Conservation (phyloP, 1,140 invertebrate species). For the Augochlora pura region DNA sequence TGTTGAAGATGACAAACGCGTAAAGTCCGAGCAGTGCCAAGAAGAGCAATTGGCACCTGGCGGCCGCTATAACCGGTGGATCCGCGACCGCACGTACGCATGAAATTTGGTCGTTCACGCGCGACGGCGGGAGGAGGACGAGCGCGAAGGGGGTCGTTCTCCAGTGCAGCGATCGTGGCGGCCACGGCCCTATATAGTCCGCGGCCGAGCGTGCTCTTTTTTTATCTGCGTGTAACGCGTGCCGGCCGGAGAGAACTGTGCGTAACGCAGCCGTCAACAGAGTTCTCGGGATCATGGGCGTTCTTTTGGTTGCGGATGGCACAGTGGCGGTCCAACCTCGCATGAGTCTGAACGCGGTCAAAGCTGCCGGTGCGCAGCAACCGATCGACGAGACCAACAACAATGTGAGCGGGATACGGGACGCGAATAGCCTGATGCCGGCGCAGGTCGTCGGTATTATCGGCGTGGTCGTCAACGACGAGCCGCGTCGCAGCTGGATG, state of each 20-base stretch:
- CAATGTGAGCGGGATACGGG: slow-evolving; percentile 54
- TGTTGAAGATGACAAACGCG: no score
- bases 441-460: slow-evolving; percentile 57
- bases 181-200: background rate
- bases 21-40: no score
- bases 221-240: background rate
- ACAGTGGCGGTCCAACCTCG: slow-evolving; percentile 64
- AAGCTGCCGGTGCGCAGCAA: slow-evolving; percentile 27
- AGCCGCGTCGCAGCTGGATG: slow-evolving; percentile 68
- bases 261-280: background rate
- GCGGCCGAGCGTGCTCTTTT: background rate
- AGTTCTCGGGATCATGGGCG: slow-evolving; percentile 70
- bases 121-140: background rate
- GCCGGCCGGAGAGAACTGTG: no score
- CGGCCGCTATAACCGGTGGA: no score
- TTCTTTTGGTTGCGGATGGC: slow-evolving; percentile 73
- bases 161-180: background rate
- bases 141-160: background rate
- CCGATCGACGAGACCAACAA: slow-evolving; percentile 53
- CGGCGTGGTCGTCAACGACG: slow-evolving; percentile 54
- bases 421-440: slow-evolving; percentile 58
- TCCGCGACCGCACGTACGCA: background rate
- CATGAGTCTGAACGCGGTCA: slow-evolving; percentile 60
- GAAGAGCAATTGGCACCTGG: no score
- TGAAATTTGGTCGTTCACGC: no score